Percentiles rank a stretch among this genome's conserved stretches.
Conservation (phyloP, 2,113 vertebrate genomes). For the Scolopax mira region DNA sequence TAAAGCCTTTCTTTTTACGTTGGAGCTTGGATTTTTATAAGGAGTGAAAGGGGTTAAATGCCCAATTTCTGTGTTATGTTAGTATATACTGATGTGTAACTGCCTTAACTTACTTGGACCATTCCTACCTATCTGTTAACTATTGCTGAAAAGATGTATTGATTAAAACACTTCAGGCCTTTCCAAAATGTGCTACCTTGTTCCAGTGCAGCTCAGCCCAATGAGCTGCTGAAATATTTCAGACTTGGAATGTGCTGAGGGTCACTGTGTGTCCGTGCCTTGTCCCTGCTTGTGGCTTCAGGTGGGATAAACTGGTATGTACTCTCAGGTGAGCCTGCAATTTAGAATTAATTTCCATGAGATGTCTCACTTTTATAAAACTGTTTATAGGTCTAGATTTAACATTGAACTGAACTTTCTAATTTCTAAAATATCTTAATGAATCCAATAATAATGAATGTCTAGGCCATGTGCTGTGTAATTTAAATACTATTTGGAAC, state of each 20-base stretch:
- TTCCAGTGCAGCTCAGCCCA: not conserved
- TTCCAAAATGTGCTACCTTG: not conserved
- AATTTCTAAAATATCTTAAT: conserved; percentile 21
- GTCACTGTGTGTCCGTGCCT: not conserved
- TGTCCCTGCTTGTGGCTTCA: not conserved
- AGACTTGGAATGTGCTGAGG: not conserved
- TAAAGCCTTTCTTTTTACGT: not conserved
- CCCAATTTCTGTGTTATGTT: rapidly evolving
- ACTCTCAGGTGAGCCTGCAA: not conserved
- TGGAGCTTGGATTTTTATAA: not conserved
- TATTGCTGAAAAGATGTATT: not conserved
- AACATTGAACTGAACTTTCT: conserved; percentile 8
- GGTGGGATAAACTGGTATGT: not conserved
- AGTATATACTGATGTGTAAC: too few species aligned
- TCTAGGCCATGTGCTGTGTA: not conserved
- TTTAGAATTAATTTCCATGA: not conserved
- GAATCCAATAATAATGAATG: not conserved
- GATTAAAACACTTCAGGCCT: not conserved
- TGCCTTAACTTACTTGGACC: not conserved
- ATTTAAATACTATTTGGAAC: conserved; percentile 3
- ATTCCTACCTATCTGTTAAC: not conserved
- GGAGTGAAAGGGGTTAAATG: not conserved
- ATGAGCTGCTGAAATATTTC: not conserved
- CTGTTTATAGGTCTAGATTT: not conserved
- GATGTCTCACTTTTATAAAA: not conserved